These are phyloP conservation scores for Phengaris arion DNA, from an alignment of 2,888 invertebrate species.

Conservation along the genomic window DNA sequence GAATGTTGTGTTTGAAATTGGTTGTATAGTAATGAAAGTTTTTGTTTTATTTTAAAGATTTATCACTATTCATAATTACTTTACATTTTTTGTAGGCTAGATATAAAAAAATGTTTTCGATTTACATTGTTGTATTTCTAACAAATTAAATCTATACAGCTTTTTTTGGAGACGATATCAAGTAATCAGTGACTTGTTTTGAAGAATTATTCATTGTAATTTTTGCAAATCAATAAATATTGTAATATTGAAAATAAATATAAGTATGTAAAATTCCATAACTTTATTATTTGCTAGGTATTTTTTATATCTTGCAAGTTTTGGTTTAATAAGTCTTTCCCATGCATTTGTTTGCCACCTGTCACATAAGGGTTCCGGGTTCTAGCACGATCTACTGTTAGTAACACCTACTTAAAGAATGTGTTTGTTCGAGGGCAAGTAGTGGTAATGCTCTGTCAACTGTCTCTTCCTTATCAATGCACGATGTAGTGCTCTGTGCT, in stretches of 20 bases:
- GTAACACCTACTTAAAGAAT: too few species aligned
- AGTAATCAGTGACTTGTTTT: slow-evolving; percentile 39
- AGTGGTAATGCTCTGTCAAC: too few species aligned
- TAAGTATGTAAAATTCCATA: slow-evolving; percentile 25
- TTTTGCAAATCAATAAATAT: slow-evolving; percentile 39
- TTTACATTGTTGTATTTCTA: slow-evolving; percentile 38
- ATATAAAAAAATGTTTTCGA: slow-evolving; percentile 35
- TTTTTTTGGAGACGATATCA: slow-evolving; percentile 42
- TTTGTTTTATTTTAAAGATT: slow-evolving; percentile 38
- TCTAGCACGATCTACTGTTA: too few species aligned
- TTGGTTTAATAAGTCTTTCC: neutral
- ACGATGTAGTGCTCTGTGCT: too few species aligned
- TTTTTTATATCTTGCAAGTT: neutral
- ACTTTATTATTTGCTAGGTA: neutral
- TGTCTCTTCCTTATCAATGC: too few species aligned
- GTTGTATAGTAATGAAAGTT: slow-evolving; percentile 44
- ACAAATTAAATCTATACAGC: slow-evolving; percentile 40
- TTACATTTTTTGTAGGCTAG: slow-evolving; percentile 40
- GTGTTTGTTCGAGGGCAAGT: too few species aligned
- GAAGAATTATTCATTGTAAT: slow-evolving; percentile 39
- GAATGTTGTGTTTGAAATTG: slow-evolving; percentile 33
- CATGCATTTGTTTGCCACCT: neutral
- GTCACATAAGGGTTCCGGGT: too few species aligned
- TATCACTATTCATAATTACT: slow-evolving; percentile 40
- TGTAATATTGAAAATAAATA: slow-evolving; percentile 35